Conservation (phyloP, 2,113 vertebrate genomes). For the Lagopus leucura region DNA sequence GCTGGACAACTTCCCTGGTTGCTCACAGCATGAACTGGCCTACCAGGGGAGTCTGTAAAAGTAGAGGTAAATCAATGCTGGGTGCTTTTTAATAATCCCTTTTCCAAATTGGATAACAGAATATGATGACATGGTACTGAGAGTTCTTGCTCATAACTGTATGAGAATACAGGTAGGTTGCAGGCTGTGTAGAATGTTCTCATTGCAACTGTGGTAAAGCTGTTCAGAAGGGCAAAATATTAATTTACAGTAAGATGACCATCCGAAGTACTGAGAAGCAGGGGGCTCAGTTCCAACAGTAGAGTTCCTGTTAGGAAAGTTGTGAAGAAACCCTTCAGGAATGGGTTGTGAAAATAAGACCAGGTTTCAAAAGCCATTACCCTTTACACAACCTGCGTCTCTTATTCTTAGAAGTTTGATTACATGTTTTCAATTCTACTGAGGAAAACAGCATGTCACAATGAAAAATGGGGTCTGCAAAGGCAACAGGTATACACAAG, state of each 20-base stretch:
- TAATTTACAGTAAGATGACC: neutral
- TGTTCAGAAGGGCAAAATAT: neutral
- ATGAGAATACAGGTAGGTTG: neutral
- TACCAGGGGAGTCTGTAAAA: neutral
- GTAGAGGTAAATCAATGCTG: neutral
- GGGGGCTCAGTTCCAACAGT: neutral
- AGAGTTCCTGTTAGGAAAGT: neutral
- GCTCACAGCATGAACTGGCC: neutral
- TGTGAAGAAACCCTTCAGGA: neutral
- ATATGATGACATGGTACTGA: neutral
- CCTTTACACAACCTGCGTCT: neutral
- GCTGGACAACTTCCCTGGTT: neutral
- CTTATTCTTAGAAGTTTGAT: neutral
- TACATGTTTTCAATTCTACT: neutral
- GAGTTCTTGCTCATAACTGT: neutral
- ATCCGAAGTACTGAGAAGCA: neutral
- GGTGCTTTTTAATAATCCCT: neutral
- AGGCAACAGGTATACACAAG: neutral
- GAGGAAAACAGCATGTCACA: neutral
- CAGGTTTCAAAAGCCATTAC: neutral
- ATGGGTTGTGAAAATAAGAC: neutral
- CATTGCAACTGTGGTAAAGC: neutral
- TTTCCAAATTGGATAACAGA: neutral
- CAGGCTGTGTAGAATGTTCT: neutral
- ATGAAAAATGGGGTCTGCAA: neutral